Conservation (phyloP, 2,113 vertebrate species). For the Corythornis cristatus region DNA sequence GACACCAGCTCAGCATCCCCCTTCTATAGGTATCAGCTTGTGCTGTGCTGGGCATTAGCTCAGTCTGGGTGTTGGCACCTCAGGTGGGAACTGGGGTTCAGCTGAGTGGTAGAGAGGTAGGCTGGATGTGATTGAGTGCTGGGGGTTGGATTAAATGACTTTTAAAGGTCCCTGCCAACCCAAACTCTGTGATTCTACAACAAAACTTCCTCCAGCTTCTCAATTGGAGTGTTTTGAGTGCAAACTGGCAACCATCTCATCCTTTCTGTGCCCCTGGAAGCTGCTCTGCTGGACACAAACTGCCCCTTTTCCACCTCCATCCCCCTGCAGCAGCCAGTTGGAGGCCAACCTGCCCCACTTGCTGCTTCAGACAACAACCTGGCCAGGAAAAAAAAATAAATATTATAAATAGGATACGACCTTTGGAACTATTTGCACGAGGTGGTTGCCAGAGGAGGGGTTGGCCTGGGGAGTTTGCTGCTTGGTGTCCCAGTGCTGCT, state of each 20-base stretch:
- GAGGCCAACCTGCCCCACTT: not conserved
- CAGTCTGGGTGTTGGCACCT: not conserved
- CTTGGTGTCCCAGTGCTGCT: not conserved
- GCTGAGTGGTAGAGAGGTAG: not conserved
- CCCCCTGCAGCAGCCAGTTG: not conserved
- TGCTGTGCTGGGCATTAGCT: not conserved
- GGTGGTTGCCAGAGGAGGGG: not conserved
- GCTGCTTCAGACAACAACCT: not conserved
- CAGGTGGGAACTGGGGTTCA: not conserved
- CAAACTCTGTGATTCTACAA: no score
- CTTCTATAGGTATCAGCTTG: not conserved
- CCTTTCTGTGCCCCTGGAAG: not conserved
- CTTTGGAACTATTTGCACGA: not conserved
- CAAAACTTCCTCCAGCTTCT: not conserved
- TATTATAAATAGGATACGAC: conserved; percentile 7
- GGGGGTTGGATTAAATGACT: no score
- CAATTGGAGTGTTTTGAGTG: not conserved
- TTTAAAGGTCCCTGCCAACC: no score
- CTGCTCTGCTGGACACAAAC: accelerated
- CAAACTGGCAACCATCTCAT: not conserved
- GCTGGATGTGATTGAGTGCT: not conserved
- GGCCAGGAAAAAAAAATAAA: not conserved
- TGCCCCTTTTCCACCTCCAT: not conserved
- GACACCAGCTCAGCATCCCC: not conserved
- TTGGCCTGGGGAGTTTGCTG: not conserved